Percentiles rank a stretch among this genome's conserved stretches.
phyloP scores from a whole-genome alignment of 1,140 invertebrate genomes.

The Mamestra configurata region DNA sequence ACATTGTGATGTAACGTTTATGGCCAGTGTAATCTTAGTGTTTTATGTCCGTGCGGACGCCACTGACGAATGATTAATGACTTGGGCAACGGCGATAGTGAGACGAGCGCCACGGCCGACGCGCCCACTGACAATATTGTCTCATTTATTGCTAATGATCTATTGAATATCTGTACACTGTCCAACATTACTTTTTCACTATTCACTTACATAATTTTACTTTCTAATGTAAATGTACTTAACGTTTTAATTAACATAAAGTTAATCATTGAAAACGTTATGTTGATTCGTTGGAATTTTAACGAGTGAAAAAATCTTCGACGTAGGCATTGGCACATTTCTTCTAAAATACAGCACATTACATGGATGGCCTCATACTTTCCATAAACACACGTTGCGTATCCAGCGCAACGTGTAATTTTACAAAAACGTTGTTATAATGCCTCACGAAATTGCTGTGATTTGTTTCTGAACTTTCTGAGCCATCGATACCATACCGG shows the following conservation, averaged over 20 bases:
- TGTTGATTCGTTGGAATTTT: slow-evolving; percentile 25
- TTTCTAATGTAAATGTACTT: slow-evolving; percentile 65
- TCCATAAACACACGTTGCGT: slow-evolving; percentile 65
- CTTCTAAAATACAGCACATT: slow-evolving; percentile 46
- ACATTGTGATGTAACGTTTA: slow-evolving; percentile 72
- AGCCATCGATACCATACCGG: slow-evolving; percentile 64
- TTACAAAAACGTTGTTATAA: slow-evolving; percentile 71
- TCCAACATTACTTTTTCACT: slow-evolving; percentile 27
- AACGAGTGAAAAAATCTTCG: slow-evolving; percentile 33
- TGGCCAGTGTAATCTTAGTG: slow-evolving; percentile 68
- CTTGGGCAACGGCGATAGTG: slow-evolving; percentile 64
- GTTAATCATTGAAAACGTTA: slow-evolving; percentile 20
- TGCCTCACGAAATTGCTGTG: slow-evolving; percentile 73
- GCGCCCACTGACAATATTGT: slow-evolving; percentile 76
- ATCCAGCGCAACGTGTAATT: slow-evolving; percentile 64
- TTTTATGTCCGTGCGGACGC: slow-evolving; percentile 71
- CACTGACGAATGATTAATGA: slow-evolving; percentile 76
- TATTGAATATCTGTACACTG: slow-evolving; percentile 67
- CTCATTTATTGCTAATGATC: slow-evolving; percentile 82
- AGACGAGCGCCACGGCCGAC: slow-evolving; percentile 57
- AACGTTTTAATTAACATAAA: slow-evolving; percentile 59
- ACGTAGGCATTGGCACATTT: slow-evolving; percentile 24
- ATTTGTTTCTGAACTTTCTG: slow-evolving; percentile 70
- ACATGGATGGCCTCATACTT: slow-evolving; percentile 53
- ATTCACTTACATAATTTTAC: slow-evolving; percentile 62